Evolutionary conservation across 2,113 vertebrate genomes (phyloP), one percentile per base, ranked within the genome.

Genomic region (Alethe diademata): DNA sequence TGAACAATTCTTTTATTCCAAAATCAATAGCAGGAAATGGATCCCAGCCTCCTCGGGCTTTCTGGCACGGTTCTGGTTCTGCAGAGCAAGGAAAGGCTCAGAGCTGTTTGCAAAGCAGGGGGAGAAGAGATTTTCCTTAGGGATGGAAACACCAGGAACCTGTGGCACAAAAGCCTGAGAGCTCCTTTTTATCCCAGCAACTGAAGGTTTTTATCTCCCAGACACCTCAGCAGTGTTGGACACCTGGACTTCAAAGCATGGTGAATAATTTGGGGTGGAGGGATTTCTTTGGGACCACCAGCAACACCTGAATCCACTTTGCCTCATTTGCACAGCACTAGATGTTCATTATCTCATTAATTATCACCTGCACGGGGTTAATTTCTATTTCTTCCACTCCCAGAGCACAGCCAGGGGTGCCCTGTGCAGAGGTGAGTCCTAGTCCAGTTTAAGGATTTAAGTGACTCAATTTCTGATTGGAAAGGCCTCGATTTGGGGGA

Each of bases 11-110:
- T 84, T 76, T 93, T 61, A 86, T 95, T 96, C 2, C 40, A 58
- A 94, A 84, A 93, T 95, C 93, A 76, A 96, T 96, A 25, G 3
- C 58, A 96, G 85, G 93, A 92, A 90, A 94, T 78, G n/a, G 93
- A 91, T 85, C 50, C 70, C 83, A 60, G 84, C 96, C 92, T 73
- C 51, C 33, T 25, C 1, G 1, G 29, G 20, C 35, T 75, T 48
- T 28, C 51, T 80, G 65, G 86, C 84, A 54, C 58, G 8, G 65
- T 26, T 36, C 95, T 95, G 87, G 57, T 48, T 79, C 86, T 85
- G 65, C 88, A 92, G 73, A 38, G 43, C 51, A 53, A 73, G 28
- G 42, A 80, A 78, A 85, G 64, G 42, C 87, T 54, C 45, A 11
- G 51, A 19, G 60, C 6, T 67, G 62, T 94, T 96, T 81, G 62